Base-by-base conservation (phyloP, 2,113 vertebrate species). In the Oryzias javanicus region DNA sequence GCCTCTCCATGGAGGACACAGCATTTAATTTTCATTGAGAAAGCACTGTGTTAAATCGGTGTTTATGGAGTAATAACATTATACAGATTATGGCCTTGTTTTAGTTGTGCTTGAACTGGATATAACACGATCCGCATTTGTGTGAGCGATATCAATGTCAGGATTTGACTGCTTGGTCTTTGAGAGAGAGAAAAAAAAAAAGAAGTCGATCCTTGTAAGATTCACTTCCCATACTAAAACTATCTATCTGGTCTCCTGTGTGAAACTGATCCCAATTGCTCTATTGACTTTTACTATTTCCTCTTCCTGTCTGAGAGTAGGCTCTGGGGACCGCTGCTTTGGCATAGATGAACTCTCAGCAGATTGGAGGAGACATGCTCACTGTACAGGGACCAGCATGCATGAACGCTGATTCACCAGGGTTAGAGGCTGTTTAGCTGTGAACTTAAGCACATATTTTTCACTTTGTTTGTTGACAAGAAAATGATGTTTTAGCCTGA, bases 271-370 rank as follows among this genome's bases (percentile, higher is more conserved):
- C 73, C 71, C 71, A 66, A 50, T 82, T 82, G 79, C 88, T 86
- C 29, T 67, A 69, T 86, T 85, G 79, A 68, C 72, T 72, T 82
- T 76, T 82, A 82, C 78, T 70, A 55, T 74, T 87, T 87, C 83
- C 83, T 81, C 60, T 85, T 82, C 76, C 81, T 86, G 81, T 72
- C 71, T 52, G 60, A 27, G 56, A 83, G 70, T 48, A 41, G 70
- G 60, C 82, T 56, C 88, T 42, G 55, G 79, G 85, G 83, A 83
- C 55, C 8, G 0, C 22, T 24, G 72, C 58, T 58, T 52, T 19
- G 44, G 48, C 46, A 16, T 42, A 54, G 48, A 76, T 57, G 64
- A 76, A 60, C 74, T 78, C 75, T 60, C 56, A 16, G 67, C 58
- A 74, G 78, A 86, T 78, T 74, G 75, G 77, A 84, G 72, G 78